Evolutionary conservation across 37 sponge, comb jelly and placozoan species (phyloP).

Genomic region (Aphrocallistes beatrix): DNA sequence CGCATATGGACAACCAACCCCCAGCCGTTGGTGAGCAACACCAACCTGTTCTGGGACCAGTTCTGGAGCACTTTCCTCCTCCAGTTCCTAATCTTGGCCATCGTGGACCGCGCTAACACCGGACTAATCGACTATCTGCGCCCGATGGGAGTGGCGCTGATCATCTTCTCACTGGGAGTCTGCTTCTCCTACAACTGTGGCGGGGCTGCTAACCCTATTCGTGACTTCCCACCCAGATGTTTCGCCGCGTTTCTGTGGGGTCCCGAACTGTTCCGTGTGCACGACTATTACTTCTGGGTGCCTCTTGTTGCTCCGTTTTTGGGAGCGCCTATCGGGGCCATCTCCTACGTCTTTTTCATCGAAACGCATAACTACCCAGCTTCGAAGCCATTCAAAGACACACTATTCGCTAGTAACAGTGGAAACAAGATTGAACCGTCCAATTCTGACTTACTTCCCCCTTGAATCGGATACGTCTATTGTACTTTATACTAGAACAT

Average conservation of each 20-base stretch:
- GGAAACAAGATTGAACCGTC: no score
- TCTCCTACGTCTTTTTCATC: constrained; percentile 49
- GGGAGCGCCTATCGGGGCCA: constrained; percentile 47
- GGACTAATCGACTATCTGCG: constrained; percentile 38
- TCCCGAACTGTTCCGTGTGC: constrained; percentile 36
- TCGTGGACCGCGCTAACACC: constrained; percentile 45
- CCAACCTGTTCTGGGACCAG: constrained; percentile 58
- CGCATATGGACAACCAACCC: constrained; percentile 72
- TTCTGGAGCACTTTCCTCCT: constrained; percentile 57
- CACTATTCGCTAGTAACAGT: no score
- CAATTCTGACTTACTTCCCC: no score
- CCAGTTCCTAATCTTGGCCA: constrained; percentile 50
- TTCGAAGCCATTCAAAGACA: no score
- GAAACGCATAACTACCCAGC: constrained; percentile 44
- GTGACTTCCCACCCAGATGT: constrained; percentile 69
- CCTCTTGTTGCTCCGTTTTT: constrained; percentile 61
- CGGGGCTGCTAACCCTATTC: constrained; percentile 71
- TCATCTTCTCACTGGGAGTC: constrained; percentile 43
- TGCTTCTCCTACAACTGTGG: constrained; percentile 64
- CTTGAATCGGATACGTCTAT: no score
- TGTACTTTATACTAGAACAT: no score
- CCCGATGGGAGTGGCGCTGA: constrained; percentile 52
- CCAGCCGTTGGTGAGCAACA: constrained; percentile 29
- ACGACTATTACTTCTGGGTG: constrained; percentile 46
- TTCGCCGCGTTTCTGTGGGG: constrained; percentile 66